Evolutionary conservation across 2,888 invertebrate species (phyloP), one percentile per base, ranked within the genome.

Genomic region (Heliconius ismenius): DNA sequence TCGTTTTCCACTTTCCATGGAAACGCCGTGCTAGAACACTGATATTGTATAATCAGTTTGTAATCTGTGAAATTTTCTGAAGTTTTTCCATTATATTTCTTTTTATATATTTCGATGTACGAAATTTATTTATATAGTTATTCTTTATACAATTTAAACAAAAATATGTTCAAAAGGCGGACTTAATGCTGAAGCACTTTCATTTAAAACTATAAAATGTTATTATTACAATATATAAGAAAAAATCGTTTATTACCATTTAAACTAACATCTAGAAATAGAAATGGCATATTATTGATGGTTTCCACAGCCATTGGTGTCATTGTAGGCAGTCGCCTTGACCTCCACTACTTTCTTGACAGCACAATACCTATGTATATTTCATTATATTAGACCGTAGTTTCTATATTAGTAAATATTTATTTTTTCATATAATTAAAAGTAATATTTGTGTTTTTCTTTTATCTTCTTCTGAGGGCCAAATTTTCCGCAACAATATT

Each of bases 261-360:
- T n/a, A 58, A 58, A n/a, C 9, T 58, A n/a, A 6, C 4, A 36
- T 24, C 7, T 32, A 70, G 24, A 58, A 58, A 58, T 70, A 36
- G 54, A 54, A 70, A 58, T 58, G 58, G 32, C 28, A n/a, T 70
- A 54, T 70, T 24, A 36, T 73, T 72, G 39, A 73, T 62, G 62
- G 24, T 24, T 39, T 15, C 18, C 24, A 36, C 32, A 58, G 70
- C 32, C 72, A 18, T 60, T 39, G 24, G 36, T 60, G 39, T 24
- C 62, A 15, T 62, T 39, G 60, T 60, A 36, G 36, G 18, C 54
- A n/a, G 62, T 39, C 62, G 62, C 26, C 36, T 62, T 62, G 60
- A 62, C 60, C 62, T 36, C 36, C 24, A 36, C 32, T 24, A 62
- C 21, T n/a, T 32, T 36, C 72, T 73, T 58, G 58, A 58, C 70